These are phyloP conservation scores for Cerastoderma edule DNA, from an alignment of 2,888 invertebrate species.

Conservation along the genomic window DNA sequence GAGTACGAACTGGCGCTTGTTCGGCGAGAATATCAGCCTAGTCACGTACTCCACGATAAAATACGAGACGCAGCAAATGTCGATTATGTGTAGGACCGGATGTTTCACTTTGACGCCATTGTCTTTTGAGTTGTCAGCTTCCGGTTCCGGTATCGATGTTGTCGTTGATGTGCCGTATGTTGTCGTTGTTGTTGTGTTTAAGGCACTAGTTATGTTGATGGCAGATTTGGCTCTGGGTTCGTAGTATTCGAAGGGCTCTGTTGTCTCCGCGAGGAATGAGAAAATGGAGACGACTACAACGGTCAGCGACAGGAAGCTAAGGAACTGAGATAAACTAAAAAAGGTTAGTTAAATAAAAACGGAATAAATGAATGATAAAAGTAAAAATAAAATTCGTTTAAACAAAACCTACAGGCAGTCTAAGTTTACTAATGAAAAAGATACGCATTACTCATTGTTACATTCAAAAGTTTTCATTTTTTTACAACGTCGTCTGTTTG, in stretches of 20 bases:
- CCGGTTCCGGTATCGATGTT: neutral
- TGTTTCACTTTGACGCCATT: slow-evolving; percentile 39
- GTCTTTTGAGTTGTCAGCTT: neutral
- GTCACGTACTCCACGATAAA: slow-evolving; percentile 61
- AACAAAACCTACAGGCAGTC: too few species aligned
- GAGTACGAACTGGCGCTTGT: slow-evolving; percentile 45
- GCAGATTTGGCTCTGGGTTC: neutral
- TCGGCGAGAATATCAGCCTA: slow-evolving; percentile 49
- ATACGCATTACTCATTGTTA: too few species aligned
- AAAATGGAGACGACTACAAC: slow-evolving; percentile 65
- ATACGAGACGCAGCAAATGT: slow-evolving; percentile 56
- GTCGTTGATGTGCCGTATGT: neutral
- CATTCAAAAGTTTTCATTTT: too few species aligned
- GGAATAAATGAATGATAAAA: too few species aligned
- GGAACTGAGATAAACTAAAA: slow-evolving; percentile 55
- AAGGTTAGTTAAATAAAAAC: neutral
- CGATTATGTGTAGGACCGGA: slow-evolving; percentile 55
- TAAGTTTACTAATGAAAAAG: too few species aligned
- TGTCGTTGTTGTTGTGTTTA: neutral
- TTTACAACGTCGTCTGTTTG: too few species aligned
- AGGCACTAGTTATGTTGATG: slow-evolving; percentile 2
- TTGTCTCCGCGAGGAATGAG: slow-evolving; percentile 65
- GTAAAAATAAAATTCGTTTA: too few species aligned
- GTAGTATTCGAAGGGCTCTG: slow-evolving; percentile 52
- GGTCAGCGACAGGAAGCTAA: slow-evolving; percentile 58